These are phyloP conservation scores for Drosophila meridionalis DNA, from an alignment of 2,888 invertebrate species.

Conservation along the genomic window DNA sequence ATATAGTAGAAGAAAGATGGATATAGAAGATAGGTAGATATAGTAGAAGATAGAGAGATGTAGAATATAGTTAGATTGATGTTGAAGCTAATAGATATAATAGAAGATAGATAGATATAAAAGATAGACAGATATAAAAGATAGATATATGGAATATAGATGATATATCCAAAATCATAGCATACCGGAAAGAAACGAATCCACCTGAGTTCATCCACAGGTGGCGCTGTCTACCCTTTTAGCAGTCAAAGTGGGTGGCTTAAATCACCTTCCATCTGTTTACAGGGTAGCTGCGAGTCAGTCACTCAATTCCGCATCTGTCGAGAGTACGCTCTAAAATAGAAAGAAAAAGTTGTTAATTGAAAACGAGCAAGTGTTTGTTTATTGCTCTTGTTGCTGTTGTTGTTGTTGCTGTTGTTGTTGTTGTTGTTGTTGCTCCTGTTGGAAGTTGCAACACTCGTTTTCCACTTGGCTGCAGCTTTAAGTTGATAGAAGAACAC, in stretches of 20 bases:
- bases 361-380: conserved; percentile 66
- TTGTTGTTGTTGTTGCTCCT: background rate
- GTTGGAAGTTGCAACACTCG: conserved; percentile 33
- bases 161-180: background rate
- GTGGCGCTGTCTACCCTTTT: background rate
- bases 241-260: no score
- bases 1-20: no score
- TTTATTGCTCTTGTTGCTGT: conserved; percentile 22
- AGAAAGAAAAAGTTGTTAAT: conserved; percentile 70
- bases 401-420: conserved; percentile 21
- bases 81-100: no score
- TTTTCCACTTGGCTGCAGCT: conserved; percentile 55
- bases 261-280: no score
- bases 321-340: conserved; percentile 26
- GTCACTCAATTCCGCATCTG: background rate
- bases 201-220: background rate
- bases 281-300: background rate
- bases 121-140: no score
- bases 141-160: background rate
- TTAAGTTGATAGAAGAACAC: conserved; percentile 33
- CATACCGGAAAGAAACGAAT: background rate
- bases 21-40: no score
- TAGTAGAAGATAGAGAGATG: no score
- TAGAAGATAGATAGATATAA: no score
- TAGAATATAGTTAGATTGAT: no score